Base-by-base conservation (phyloP, 1,140 invertebrate genomes). In the Mercenaria mercenaria region DNA sequence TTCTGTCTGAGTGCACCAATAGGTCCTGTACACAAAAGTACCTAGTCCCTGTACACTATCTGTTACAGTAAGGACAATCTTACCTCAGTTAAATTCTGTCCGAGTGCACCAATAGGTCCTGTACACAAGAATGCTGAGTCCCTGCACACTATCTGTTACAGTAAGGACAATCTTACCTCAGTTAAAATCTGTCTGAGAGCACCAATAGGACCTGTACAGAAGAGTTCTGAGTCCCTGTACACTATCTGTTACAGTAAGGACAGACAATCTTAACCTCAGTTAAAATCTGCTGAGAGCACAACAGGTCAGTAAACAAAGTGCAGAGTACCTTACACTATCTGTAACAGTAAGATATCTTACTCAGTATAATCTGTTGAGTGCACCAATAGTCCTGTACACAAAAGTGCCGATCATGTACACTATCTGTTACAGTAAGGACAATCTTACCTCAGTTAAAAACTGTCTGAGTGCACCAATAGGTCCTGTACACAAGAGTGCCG, bases 281-380 rank as follows among this genome's bases (percentile, higher is more conserved):
- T 13, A 84, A 23, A 47, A 69, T 69, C 11, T 84, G 32, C 23
- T 67, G 10, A 79, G 23, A 8, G 32, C 20, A 6, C 76, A 67
- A 89, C 37, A 26, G 50, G 61, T 34, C 87, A 41, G 87, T 64
- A 41, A 0, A 39, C 32, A 64, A 0, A 82, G 20, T 29, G 37
- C 23, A 23, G 56, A 39, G 56, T 89, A 77, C 26, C 79, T 64
- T 89, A 89, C 41, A 89, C n/a, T 23, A n/a, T n/a, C n/a, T n/a
- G n/a, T n/a, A n/a, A n/a, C n/a, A 81, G 11, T 15, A 59, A 81
- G 20, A n/a, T n/a, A n/a, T n/a, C n/a, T n/a, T n/a, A n/a, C n/a
- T n/a, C n/a, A n/a, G n/a, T n/a, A n/a, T n/a, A n/a, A n/a, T n/a
- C n/a, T n/a, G n/a, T n/a, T n/a, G n/a, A n/a, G n/a, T n/a, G n/a